Base-by-base conservation (phyloP, 2,797 vertebrate genomes). In the Parambassis ranga region DNA sequence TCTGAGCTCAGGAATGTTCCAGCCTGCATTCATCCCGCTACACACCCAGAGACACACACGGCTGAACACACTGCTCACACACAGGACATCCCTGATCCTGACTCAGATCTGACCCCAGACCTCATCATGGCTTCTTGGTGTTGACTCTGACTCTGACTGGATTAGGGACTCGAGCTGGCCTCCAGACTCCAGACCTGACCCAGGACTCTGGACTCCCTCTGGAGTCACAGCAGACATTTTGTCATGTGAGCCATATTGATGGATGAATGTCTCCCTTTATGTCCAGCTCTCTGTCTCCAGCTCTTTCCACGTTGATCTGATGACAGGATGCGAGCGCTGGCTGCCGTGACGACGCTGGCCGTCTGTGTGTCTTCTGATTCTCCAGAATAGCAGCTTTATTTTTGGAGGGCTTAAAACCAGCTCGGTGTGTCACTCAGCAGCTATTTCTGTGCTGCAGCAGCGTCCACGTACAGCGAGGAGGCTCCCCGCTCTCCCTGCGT, bases 321-420 rank as follows among this genome's bases (percentile, higher is more conserved):
- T 42, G 60, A 24, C 32, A 38, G 0, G 2, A 1, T 10, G 13
- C 10, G 27, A 26, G 32, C 16, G 15, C 35, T 22, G 26, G 46
- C 0, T 26, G 42, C 7, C 2, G 26, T 58, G 58, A 47, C 18
- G 46, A 41, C 2, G 32, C 3, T 11, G 28, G 42, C 20, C 16
- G 30, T 10, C 23, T 37, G n/a, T 31, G 20, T 13, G 53, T 28
- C 22, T 41, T 11, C 18, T 22, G n/a, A 18, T 9, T 6, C 16
- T 50, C 58, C 56, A 52, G 35, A 79, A 70, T 58, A 76, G 59
- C 51, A 1, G 10, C 20, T 6, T 31, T 82, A 81, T 83, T 70
- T 81, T 63, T 24, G 38, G 58, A 60, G 8, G 26, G 13, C 6
- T 38, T 42, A 44, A 52, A 36, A 58, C 7, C 42, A 37, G 53